Evolutionary conservation across 2,113 vertebrate genomes (phyloP).

Genomic region (Maccullochella peelii): DNA sequence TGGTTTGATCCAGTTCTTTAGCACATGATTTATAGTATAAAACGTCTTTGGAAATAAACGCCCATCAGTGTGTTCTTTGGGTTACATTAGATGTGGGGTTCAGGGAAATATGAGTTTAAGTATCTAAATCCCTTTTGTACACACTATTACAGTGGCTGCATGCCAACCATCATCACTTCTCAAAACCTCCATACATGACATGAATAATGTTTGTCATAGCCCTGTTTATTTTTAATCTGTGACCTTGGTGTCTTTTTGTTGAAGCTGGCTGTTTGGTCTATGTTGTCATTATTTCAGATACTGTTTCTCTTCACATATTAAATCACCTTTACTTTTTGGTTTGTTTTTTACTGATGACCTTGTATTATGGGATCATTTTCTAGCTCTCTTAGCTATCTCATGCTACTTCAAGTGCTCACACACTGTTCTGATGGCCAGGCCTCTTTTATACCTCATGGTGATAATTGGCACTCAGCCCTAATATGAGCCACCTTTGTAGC

Average conservation of each 20-base stretch:
- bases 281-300: not conserved
- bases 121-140: constrained; percentile 50
- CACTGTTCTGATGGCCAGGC: not conserved
- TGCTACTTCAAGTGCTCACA: not conserved
- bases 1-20: not conserved
- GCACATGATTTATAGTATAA: constrained; percentile 1
- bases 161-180: constrained; percentile 39
- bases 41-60: not conserved
- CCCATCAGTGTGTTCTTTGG: constrained; percentile 14
- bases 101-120: constrained; percentile 21
- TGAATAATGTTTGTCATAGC: constrained; percentile 7
- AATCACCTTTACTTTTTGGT: not conserved
- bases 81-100: constrained; percentile 10
- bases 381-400: not conserved
- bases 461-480: not conserved
- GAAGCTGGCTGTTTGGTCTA: not conserved
- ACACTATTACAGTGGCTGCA: constrained; percentile 37
- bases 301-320: not conserved
- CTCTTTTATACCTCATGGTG: not conserved
- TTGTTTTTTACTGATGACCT: not conserved
- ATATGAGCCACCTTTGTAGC: constrained; percentile 9
- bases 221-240: constrained; percentile 1
- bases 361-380: not conserved
- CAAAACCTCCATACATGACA: not conserved
- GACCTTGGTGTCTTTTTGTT: not conserved